phyloP scores from a whole-genome alignment of 2,113 vertebrate species.

The Zapus hudsonius region DNA sequence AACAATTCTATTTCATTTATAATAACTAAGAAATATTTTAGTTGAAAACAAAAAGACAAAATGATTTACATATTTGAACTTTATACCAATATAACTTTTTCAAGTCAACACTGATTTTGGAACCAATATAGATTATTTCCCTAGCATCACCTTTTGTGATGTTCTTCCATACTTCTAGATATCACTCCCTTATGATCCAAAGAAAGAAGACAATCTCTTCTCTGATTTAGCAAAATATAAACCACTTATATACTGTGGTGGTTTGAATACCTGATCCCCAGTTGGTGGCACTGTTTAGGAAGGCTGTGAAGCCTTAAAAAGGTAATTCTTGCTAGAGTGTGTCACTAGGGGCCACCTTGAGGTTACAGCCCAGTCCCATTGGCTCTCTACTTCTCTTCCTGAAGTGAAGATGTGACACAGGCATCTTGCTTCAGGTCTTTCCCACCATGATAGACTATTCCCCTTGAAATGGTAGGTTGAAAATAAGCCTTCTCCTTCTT shows the following conservation, averaged over 20 bases:
- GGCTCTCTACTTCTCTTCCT: too few relatives aligned
- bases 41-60: constrained; percentile 37
- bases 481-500: too few relatives aligned
- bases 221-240: neutral
- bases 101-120: constrained; percentile 18
- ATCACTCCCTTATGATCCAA: neutral
- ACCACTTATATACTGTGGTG: neutral
- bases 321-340: too few relatives aligned
- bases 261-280: too few relatives aligned
- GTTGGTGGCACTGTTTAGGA: too few relatives aligned
- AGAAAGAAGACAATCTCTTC: neutral
- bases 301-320: too few relatives aligned
- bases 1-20: neutral
- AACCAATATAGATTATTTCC: neutral
- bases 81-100: neutral
- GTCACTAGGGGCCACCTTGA: too few relatives aligned
- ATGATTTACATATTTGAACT: constrained; percentile 5
- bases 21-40: constrained; percentile 29
- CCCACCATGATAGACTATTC: too few relatives aligned
- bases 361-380: too few relatives aligned
- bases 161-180: neutral
- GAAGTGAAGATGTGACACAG: too few relatives aligned
- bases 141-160: neutral
- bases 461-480: too few relatives aligned
- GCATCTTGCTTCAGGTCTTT: too few relatives aligned